Base-by-base conservation (phyloP, 2,888 invertebrate species). In the Tetheella fluctuosa region DNA sequence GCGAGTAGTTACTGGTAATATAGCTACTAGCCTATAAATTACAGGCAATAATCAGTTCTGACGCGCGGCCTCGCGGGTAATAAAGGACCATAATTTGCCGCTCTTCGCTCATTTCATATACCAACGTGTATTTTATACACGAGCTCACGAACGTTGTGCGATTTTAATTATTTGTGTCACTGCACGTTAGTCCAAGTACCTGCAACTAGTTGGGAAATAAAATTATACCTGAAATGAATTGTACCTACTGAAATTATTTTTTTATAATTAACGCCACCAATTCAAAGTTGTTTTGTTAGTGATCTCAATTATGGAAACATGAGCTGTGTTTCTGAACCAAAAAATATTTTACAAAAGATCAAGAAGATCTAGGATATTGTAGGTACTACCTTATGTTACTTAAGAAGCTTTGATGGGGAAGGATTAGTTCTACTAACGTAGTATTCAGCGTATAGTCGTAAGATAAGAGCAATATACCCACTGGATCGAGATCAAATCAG, bases 401-500 rank as follows among this genome's bases (percentile, higher is more conserved):
- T n/a, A n/a, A n/a, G n/a, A n/a, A n/a, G n/a, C n/a, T n/a, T n/a
- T n/a, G n/a, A n/a, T n/a, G n/a, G n/a, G n/a, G n/a, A n/a, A n/a
- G n/a, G n/a, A n/a, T n/a, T n/a, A n/a, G n/a, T n/a, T n/a, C n/a
- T n/a, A n/a, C n/a, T n/a, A n/a, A n/a, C n/a, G n/a, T n/a, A n/a
- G n/a, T n/a, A n/a, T n/a, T 52, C 20, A 17, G 53, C n/a, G 23
- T 23, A 59, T 59, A 53, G 30, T 37, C n/a, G 17, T 53, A 17
- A 48, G 59, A 52, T n/a, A 37, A 54, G 34, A 57, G 52, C 48
- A 61, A 59, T 54, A 56, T 57, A 53, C 4, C n/a, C 62, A 76
- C 75, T 71, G 70, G 60, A 69, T 68, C 60, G 64, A 60, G 71
- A 73, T 75, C 72, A 68, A 74, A 73, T 76, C 72, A 72, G 69